Base-by-base conservation (phyloP, 2,888 invertebrate species). In the Acanthopleura granulata region DNA sequence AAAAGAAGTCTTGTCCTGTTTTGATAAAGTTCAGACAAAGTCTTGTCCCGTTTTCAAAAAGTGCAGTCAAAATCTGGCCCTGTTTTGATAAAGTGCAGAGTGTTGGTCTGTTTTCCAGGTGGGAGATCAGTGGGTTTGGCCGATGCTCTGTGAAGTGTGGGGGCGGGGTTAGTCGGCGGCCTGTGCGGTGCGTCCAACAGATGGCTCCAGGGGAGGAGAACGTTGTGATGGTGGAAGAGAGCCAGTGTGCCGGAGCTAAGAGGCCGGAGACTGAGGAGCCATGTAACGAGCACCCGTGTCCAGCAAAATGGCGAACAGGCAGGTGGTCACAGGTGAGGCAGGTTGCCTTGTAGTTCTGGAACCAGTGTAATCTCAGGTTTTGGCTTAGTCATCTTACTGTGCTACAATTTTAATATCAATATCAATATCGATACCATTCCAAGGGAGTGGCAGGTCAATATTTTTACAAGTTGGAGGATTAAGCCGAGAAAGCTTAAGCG, bases 131-230 rank as follows among this genome's bases (percentile, higher is more conserved):
- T 49, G 22, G 22, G n/a, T 71, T 71, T 49, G 71, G 71, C 9
- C 40, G 40, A 9, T 71, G 71, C 49, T 71, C 71, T 49, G 71
- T 49, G 15, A 40, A 49, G 22, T 71, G 71, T 71, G 71, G 71
- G 49, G 40, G 71, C 1, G 71, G 71, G 1, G 15, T 71, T 14
- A 71, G 50, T 18, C 71, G 71, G 15, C 40, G 71, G 40, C 49
- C 50, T 14, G 71, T 71, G 18, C 14, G 27, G 16, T 71, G 71
- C 16, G 40, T 71, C 22, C 71, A 71, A 49, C 71, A 49, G n/a
- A 71, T 71, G 49, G 71, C 40, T 6, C 49, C 40, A 71, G 71
- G 71, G 25, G 49, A 71, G 25, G 40, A 16, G 18, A 40, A 71
- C 49, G 27, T 49, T 71, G 16, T 71, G 15, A 18, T 18, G 40